Conservation (phyloP, 2,113 vertebrate species). For the Cheilinus undulatus region DNA sequence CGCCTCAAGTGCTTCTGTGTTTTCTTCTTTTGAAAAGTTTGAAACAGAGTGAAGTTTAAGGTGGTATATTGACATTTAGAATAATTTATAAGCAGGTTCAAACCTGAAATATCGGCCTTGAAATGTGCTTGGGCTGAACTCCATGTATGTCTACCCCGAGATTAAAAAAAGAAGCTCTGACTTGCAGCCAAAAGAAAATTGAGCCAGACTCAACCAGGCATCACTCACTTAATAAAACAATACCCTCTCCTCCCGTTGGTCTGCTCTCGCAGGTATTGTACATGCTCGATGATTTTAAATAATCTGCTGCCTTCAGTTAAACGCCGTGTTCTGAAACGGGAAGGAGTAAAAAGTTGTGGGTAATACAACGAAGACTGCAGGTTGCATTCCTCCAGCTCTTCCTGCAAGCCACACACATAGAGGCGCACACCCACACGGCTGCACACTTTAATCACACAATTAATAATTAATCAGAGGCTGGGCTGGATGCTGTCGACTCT, state of each 20-base stretch:
- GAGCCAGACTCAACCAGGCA: conserved; percentile 48
- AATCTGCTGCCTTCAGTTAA: conserved; percentile 44
- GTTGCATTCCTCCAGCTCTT: conserved; percentile 37
- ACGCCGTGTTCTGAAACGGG: conserved; percentile 18
- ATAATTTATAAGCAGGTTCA: conserved; percentile 58
- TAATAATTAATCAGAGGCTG: conserved; percentile 77
- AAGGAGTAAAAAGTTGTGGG: not conserved
- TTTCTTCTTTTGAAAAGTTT: conserved; percentile 17
- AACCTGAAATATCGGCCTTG: conserved; percentile 39
- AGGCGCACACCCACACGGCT: conserved; percentile 5
- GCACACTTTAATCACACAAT: conserved; percentile 76
- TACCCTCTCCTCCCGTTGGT: conserved; percentile 15
- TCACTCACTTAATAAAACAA: conserved; percentile 68
- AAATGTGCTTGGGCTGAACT: conserved; percentile 34
- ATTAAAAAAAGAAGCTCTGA: conserved; percentile 20
- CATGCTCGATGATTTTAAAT: conserved; percentile 36
- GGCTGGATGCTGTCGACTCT: conserved; percentile 72
- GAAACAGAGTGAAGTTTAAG: conserved; percentile 16
- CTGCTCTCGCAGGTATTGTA: conserved; percentile 30
- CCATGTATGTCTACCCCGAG: conserved; percentile 22
- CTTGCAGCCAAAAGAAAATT: conserved; percentile 48
- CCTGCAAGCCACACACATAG: conserved; percentile 31
- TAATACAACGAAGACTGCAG: conserved; percentile 53
- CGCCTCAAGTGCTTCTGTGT: not conserved
- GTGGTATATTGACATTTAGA: conserved; percentile 46